Percentiles rank a stretch among this genome's conserved stretches.
phyloP scores from a whole-genome alignment of 2,113 vertebrate genomes.

The Nesogale talazaci region DNA sequence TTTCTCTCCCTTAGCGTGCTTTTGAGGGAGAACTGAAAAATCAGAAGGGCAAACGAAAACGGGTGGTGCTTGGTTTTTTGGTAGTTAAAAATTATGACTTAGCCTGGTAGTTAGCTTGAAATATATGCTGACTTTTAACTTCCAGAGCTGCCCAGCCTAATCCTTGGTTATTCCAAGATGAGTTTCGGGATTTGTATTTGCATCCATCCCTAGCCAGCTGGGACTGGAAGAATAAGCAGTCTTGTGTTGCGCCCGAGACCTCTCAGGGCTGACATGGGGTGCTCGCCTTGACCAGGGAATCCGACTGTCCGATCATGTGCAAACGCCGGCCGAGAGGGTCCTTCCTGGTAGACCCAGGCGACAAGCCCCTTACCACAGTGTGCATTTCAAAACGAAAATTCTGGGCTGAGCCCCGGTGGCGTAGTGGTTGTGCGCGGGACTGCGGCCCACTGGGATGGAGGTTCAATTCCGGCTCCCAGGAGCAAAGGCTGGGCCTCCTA shows the following conservation, averaged over 20 bases:
- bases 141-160: constrained; percentile 13
- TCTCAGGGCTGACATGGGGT: neutral
- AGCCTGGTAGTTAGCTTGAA: constrained; percentile 31
- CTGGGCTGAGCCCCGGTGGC: too few relatives aligned
- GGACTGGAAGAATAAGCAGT: constrained; percentile 4
- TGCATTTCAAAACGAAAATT: neutral
- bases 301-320: neutral
- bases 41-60: constrained; percentile 6
- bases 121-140: constrained; percentile 7
- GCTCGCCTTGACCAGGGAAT: neutral
- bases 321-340: neutral
- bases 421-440: too few relatives aligned
- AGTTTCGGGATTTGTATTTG: constrained; percentile 41
- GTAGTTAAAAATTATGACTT: neutral
- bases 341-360: neutral
- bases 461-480: too few relatives aligned
- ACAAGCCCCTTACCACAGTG: neutral
- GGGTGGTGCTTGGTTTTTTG: neutral
- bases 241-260: neutral
- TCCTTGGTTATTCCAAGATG: constrained; percentile 44
- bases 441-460: too few relatives aligned
- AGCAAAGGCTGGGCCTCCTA: too few relatives aligned
- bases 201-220: neutral
- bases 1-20: neutral
- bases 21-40: neutral